Base-by-base conservation (phyloP, 92 coral and sea anemone genomes). In the Actinernus sp. region DNA sequence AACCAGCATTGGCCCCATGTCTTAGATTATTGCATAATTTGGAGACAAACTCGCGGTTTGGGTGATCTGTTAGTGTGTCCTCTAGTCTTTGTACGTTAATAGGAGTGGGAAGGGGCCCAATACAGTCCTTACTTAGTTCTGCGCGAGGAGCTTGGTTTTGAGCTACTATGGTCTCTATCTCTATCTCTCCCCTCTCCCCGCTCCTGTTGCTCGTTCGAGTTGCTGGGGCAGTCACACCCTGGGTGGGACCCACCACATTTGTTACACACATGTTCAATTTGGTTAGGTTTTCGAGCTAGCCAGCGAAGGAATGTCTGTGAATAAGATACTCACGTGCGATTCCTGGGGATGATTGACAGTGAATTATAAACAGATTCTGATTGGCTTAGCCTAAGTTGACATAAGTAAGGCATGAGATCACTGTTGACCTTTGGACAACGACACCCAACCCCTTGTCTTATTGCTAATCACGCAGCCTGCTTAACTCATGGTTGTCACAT, bases 61-160 rank as follows among this genome's bases (percentile, higher is more conserved):
- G 81, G 50, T 60, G 81, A 49, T 54, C 58, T 23, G 61, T 19
- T 33, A 73, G 19, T 52, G 81, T 53, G 31, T n/a, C 51, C 17
- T 61, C 31, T 32, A 49, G 36, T 3, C 3, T 49, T 16, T 11
- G 37, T 21, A 61, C 73, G 26, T 48, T 30, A 31, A 62, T 56
- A 58, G 71, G 73, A 1, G 63, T 65, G 13, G 58, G 61, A n/a
- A n/a, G n/a, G n/a, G n/a, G n/a, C n/a, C n/a, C n/a, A n/a, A n/a
- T n/a, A n/a, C n/a, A n/a, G n/a, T n/a, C n/a, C n/a, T n/a, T n/a
- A n/a, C n/a, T n/a, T n/a, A n/a, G n/a, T n/a, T 54, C 61, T 37
- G 18, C 9, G 18, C 10, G 61, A 54, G 61, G 39, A 54, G 28
- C 39, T 54, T n/a, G 31, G 40, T 19, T 13, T 54, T 22, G 51